Evolutionary conservation across 2,888 invertebrate genomes (phyloP), one percentile per base, ranked within the genome.

Genomic region (Acleris sparsana): DNA sequence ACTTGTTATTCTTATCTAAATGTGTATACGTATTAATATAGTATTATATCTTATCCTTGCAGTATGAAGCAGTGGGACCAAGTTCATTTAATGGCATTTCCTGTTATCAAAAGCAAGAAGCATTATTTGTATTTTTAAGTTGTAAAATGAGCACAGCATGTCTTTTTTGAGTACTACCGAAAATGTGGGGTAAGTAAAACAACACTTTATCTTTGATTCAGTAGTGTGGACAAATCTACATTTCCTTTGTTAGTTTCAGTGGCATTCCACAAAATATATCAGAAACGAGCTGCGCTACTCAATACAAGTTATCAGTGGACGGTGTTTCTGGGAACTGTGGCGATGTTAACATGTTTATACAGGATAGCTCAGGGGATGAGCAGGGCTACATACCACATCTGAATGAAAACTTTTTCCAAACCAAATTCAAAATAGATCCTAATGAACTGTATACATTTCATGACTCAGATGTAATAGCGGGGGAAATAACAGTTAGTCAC

Each of bases 121-220:
- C 57, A 76, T 83, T 82, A 74, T 83, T 84, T 84, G 73, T 82
- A 79, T 80, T 73, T 80, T 74, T 80, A 84, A 82, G 84, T 84
- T 84, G 80, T 88, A 92, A 88, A 88, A 93, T 92, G 92, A 86
- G 83, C 80, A 78, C 88, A 93, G 74, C 80, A 93, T 93, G 93
- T 93, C 93, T 84, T 93, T 86, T 89, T 87, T 93, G 89, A 93
- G 93, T 81, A 82, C 93, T 76, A 84, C 93, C 77, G 93, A 92
- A 89, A 93, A 92, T 89, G 91, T 93, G 82, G 92, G 92, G 93
- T 93, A 75, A 87, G 91, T 80, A 68, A 6, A 52, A 33, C 67
- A 13, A 62, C 39, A 20, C 18, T 62, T 39, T 55, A 17, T 51
- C 11, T 7, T 53, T 52, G 25, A 55, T 44, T 20, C 29, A 55